Percentiles rank a stretch among this genome's conserved stretches.
phyloP scores from a whole-genome alignment of 2,888 invertebrate species.

The Yponomeuta evonymella region DNA sequence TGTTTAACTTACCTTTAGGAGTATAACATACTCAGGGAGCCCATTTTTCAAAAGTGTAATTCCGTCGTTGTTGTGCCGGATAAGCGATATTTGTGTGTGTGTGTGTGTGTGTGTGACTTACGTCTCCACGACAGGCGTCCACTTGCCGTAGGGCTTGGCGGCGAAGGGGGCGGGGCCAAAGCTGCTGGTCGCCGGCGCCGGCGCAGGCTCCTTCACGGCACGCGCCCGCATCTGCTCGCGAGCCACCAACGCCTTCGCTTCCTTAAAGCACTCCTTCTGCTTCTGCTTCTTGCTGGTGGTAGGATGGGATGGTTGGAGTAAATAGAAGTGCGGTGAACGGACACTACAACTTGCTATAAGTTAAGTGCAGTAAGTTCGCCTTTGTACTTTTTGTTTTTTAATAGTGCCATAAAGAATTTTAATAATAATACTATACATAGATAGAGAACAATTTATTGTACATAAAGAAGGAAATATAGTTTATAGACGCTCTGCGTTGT shows the following conservation, averaged over 20 bases:
- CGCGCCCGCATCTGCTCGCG: conserved; percentile 70
- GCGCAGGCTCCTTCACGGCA: conserved; percentile 36
- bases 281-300: conserved; percentile 50
- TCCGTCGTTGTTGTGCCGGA: neutral
- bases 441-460: too few relatives aligned
- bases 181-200: conserved; percentile 24
- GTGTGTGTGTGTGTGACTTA: conserved; percentile 41
- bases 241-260: conserved; percentile 55
- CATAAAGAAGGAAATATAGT: too few relatives aligned
- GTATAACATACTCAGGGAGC: too few relatives aligned
- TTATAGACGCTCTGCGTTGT: too few relatives aligned
- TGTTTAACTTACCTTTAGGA: too few relatives aligned
- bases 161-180: conserved; percentile 75
- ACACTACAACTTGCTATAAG: too few relatives aligned
- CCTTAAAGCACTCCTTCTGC: conserved; percentile 49
- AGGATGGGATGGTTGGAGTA: neutral
- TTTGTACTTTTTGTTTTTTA: neutral
- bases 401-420: too few relatives aligned
- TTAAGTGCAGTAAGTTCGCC: too few relatives aligned
- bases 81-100: too few relatives aligned
- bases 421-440: too few relatives aligned
- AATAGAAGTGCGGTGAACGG: too few relatives aligned
- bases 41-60: too few relatives aligned
- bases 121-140: conserved; percentile 81
- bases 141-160: conserved; percentile 84